Base-by-base conservation (phyloP, 1,140 invertebrate species). In the Eubasilissa regina region DNA sequence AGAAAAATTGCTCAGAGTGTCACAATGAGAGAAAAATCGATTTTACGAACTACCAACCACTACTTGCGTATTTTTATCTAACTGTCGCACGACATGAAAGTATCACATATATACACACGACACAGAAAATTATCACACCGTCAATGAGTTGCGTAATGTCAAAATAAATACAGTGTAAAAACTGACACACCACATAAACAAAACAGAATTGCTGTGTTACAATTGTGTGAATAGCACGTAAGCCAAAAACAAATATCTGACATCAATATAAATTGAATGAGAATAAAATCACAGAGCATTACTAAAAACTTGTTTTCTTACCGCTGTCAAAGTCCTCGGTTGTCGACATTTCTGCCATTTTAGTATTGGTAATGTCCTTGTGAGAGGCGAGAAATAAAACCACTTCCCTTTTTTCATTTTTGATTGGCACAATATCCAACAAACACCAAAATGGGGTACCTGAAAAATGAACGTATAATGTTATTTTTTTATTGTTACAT, bases 321-420 rank as follows among this genome's bases (percentile, higher is more conserved):
- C 94, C 94, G 90, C 93, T 94, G 87, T 95, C 94, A 86, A 92
- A 94, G 84, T 95, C 92, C 88, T 95, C 94, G 86, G 93, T 94
- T 85, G 92, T 91, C 87, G 93, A 92, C 92, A 93, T 91, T 88
- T 94, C 93, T 79, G 92, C 92, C 92, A 95, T 94, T 88, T 97
- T 97, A 75, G 95, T 96, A 85, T 95, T 93, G 25, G 97, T 97
- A 87, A 99, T 97, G 87, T 99, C 97, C 89, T 99, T 99, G 91
- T 98, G 97, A 0, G 97, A 98, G 62, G 97, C 97, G 84, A 99
- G 91, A 85, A 98, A 98, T 74, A 99, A 91, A 0, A 99, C 97
- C 83, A 99, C 97, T 90, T 98, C 97, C 79, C 97, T 92, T 88
- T 98, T 98, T 86, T 99, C 97, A 91, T 99, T 99, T 90, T 98